These are phyloP conservation scores for Pollenia griseotomentosa DNA, from an alignment of 2,888 invertebrate genomes.

Conservation along the genomic window DNA sequence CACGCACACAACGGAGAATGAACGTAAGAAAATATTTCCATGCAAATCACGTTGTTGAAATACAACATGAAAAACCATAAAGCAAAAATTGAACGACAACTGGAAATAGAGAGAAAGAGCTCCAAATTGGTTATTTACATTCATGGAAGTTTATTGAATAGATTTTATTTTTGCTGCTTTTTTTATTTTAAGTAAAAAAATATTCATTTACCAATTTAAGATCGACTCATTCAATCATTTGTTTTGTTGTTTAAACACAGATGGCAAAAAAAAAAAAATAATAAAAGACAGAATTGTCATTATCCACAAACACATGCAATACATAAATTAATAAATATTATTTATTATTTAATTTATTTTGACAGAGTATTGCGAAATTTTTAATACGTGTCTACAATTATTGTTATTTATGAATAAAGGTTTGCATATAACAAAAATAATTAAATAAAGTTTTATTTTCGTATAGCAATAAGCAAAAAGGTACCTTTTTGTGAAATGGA, in stretches of 20 bases:
- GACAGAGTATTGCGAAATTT: constrained; percentile 20
- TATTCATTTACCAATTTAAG: constrained; percentile 30
- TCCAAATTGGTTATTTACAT: constrained; percentile 23
- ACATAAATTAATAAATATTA: neutral
- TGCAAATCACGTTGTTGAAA: constrained; percentile 62
- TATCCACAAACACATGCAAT: neutral
- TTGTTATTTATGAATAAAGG: constrained; percentile 8
- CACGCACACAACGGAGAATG: neutral
- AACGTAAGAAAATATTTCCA: constrained; percentile 11
- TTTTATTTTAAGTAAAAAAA: neutral
- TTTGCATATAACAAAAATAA: constrained; percentile 7
- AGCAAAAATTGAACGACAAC: constrained; percentile 48
- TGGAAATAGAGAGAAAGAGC: constrained; percentile 21
- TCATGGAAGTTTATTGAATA: constrained; percentile 31
- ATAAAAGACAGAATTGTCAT: neutral
- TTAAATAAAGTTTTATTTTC: neutral
- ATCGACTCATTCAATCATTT: constrained; percentile 15
- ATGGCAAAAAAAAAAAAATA: neutral
- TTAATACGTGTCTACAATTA: neutral
- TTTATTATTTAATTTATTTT: constrained; percentile 21
- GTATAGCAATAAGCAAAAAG: too few relatives aligned
- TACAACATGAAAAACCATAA: constrained; percentile 27
- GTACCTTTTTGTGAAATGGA: too few relatives aligned
- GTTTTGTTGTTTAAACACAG: neutral
- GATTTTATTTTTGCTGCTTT: neutral